These are phyloP conservation scores for Prorops nasuta DNA, from an alignment of 1,140 invertebrate genomes.

Conservation along the genomic window DNA sequence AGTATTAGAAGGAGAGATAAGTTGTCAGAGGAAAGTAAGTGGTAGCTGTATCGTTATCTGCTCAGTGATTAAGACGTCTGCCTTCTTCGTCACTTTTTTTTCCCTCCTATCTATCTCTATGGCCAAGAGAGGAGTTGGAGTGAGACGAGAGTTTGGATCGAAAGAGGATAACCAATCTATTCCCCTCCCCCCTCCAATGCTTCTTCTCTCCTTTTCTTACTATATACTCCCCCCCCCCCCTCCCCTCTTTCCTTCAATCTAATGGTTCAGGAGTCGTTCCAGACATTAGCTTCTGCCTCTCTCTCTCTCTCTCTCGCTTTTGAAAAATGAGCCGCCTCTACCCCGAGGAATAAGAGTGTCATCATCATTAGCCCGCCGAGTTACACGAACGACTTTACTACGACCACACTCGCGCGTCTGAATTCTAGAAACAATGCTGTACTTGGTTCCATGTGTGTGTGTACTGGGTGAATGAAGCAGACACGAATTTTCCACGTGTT, in stretches of 20 bases:
- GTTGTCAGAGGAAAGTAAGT: no score
- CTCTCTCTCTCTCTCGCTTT: constrained; percentile 17
- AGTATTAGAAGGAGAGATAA: no score
- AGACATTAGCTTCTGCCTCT: constrained; percentile 50
- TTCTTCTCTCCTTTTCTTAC: not conserved
- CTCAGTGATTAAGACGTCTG: constrained; percentile 27
- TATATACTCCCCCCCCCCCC: constrained; percentile 11
- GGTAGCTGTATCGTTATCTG: constrained; percentile 22
- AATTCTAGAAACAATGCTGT: no score
- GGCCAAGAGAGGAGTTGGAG: constrained; percentile 6
- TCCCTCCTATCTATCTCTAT: no score
- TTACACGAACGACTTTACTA: constrained; percentile 32
- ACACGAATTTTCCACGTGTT: no score
- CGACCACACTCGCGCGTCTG: constrained; percentile 12
- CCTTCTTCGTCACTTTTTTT: not conserved
- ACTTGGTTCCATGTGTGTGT: not conserved
- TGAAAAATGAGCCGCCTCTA: constrained; percentile 47
- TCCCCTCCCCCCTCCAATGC: not conserved
- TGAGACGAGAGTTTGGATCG: constrained; percentile 19
- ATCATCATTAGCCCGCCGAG: constrained; percentile 47
- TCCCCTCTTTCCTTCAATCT: constrained; percentile 7
- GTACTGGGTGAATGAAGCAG: no score
- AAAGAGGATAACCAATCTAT: constrained; percentile 12
- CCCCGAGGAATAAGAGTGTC: constrained; percentile 45
- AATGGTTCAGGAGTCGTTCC: constrained; percentile 38